Percentiles rank a stretch among this genome's conserved stretches.
These are phyloP conservation scores for Cerceris ruficornis DNA, from an alignment of 2,888 invertebrate genomes.

Conservation along the genomic window DNA sequence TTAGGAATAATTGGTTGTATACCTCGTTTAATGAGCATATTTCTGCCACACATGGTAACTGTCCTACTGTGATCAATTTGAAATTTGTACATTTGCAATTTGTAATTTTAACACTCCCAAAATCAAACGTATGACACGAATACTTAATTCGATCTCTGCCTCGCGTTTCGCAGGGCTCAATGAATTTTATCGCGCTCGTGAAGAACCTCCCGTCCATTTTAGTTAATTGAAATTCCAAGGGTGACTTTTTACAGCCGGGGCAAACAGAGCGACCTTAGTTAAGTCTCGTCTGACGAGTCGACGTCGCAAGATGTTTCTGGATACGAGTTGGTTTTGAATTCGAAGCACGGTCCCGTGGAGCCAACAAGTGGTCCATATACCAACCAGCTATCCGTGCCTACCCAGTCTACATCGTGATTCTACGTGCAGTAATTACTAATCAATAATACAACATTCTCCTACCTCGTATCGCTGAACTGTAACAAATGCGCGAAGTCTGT, in stretches of 20 bases:
- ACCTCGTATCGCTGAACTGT: conserved; percentile 57
- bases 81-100: too few species aligned
- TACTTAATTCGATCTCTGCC: not conserved
- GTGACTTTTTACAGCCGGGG: conserved; percentile 35
- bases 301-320: conserved; percentile 52
- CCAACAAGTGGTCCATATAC: conserved; percentile 80
- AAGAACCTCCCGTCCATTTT: not conserved
- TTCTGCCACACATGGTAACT: too few species aligned
- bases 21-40: too few species aligned
- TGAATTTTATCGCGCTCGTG: not conserved
- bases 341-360: conserved; percentile 73
- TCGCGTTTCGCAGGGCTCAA: not conserved
- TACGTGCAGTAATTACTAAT: conserved; percentile 79
- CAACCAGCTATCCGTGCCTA: conserved; percentile 72
- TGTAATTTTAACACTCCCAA: too few species aligned
- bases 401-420: conserved; percentile 70
- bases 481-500: conserved; percentile 65
- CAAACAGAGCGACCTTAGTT: conserved; percentile 35
- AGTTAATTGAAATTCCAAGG: conserved; percentile 45
- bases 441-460: conserved; percentile 70
- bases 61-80: too few species aligned
- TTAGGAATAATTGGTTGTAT: too few species aligned
- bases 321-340: conserved; percentile 71
- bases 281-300: conserved; percentile 41
- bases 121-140: not conserved